Evolutionary conservation across 2,888 invertebrate species (phyloP), one percentile per base, ranked within the genome.

Genomic region (Petrolisthes manimaculis): DNA sequence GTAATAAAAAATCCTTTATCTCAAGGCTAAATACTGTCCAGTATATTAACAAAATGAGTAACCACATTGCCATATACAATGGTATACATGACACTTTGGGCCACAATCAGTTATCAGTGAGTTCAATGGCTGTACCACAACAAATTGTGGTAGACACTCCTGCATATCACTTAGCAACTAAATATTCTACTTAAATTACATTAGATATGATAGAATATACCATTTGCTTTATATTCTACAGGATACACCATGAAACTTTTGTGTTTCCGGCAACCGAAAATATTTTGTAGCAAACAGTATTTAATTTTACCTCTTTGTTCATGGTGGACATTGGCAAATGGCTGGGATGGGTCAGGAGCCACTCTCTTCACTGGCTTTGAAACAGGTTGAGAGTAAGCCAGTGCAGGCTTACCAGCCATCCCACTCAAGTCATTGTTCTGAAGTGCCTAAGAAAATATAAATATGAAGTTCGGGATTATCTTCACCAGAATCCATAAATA

Each of bases 361-460:
- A 84, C 18, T 18, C 75, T 80, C 81, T 84, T 88, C 21, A 84
- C 9, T 8, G 88, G 88, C 67, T 81, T 88, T 4, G 37, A 18
- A 6, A 88, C 88, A 14, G 88, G 88, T 53, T 88, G 84, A 21
- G 88, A 84, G 74, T 88, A 56, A 37, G 75, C 84, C 53, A 88
- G 81, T 14, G 77, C 51, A 12, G 88, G 53, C 53, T 67, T 78
- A 37, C 78, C 81, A 5, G 14, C 61, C 18, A 78, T 78, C 2
- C 37, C 71, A 56, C 55, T 56, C 4, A 53, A 37, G 67, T 5
- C 54, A 24, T 81, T 81, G 67, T 67, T 54, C 14, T 84, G 88
- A 6, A 88, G 80, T 9, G 61, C 55, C 87, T 88, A 56, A n/a
- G 14, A 9, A 12, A 61, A 37, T 37, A 37, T 37, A 37, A 37